Evolutionary conservation across 2,113 vertebrate genomes (phyloP), one percentile per base, ranked within the genome.

Genomic region (Sturnus vulgaris): DNA sequence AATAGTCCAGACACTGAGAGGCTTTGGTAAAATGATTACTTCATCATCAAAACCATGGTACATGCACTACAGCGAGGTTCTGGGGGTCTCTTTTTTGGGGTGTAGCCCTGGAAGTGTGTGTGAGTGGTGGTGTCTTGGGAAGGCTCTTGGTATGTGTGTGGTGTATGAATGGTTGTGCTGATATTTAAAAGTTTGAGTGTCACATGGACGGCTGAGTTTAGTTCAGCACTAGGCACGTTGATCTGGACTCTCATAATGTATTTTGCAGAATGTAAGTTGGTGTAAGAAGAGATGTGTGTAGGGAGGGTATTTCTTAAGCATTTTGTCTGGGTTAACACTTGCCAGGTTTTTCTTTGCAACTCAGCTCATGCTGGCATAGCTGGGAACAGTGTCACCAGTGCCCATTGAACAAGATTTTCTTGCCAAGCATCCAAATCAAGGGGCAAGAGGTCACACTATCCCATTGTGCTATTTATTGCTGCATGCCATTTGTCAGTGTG

Each of bases 391-490:
- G 85, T 57, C 76, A 70, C 12, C 56, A 30, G 64, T 27, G 25
- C 77, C 53, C 76, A 93, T 57, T 93, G 92, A 93, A 55, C 56
- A 47, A 49, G 44, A 31, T 13, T 81, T 81, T 31, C 46, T 68
- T 56, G 76, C 83, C 69, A 81, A 68, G 82, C 78, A 83, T 65
- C 68, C 82, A 92, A 71, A 88, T 56, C 65, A 81, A 94, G 81
- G 82, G 90, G 44, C 93, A 96, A 75, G 85, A 55, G 49, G 86
- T 96, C 79, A 81, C 65, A 2, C 64, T n/a, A 28, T 90, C 46
- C 79, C 82, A 68, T 56, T 75, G 80, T 88, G 88, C 90, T 96
- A 95, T 93, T 96, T 94, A 96, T 95, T 93, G 92, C 95, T 63
- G 55, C 93, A 19, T 90, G 88, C 90, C 92, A 8, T 25, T 40